Percentiles rank a stretch among this genome's conserved stretches.
Evolutionary conservation across 2,888 invertebrate species (phyloP).

Genomic region (Caenorhabditis afra): DNA sequence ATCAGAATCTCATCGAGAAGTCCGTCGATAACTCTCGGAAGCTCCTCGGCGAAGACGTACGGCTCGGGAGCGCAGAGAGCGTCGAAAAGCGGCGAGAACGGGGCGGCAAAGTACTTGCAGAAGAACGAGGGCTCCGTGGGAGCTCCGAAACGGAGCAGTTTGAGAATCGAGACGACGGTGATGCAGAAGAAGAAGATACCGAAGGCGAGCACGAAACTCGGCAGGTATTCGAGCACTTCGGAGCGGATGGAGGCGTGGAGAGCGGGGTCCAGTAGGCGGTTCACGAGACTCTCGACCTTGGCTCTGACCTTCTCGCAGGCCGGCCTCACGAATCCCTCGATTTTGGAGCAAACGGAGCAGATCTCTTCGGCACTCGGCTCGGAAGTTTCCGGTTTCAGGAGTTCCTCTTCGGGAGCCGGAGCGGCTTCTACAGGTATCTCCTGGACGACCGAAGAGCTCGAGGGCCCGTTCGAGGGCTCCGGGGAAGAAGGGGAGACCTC

Average conservation of each 20-base stretch:
- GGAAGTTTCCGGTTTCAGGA: conserved; percentile 14
- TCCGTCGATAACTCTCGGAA: conserved; percentile 43
- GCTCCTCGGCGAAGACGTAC: conserved; percentile 34
- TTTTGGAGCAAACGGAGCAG: conserved; percentile 12
- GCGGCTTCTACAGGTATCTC: conserved; percentile 21
- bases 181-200: conserved; percentile 30
- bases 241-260: conserved; percentile 38
- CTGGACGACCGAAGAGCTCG: conserved; percentile 21
- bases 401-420: conserved; percentile 18
- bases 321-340: conserved; percentile 14
- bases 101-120: conserved; percentile 57
- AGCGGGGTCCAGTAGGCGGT: conserved; percentile 26
- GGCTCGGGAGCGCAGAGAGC: conserved; percentile 58
- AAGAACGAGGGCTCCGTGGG: conserved; percentile 30
- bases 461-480: conserved; percentile 11
- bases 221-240: conserved; percentile 23
- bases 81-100: conserved; percentile 63
- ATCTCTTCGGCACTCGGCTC: neutral
- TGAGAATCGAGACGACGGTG: conserved; percentile 22
- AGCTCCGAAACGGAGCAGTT: conserved; percentile 22
- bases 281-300: conserved; percentile 10
- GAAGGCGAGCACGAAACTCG: conserved; percentile 11
- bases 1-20: conserved; percentile 44
- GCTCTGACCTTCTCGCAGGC: conserved; percentile 17
- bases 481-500: neutral